phyloP scores from a whole-genome alignment of 2,113 vertebrate genomes.

The Ciconia boyciana region DNA sequence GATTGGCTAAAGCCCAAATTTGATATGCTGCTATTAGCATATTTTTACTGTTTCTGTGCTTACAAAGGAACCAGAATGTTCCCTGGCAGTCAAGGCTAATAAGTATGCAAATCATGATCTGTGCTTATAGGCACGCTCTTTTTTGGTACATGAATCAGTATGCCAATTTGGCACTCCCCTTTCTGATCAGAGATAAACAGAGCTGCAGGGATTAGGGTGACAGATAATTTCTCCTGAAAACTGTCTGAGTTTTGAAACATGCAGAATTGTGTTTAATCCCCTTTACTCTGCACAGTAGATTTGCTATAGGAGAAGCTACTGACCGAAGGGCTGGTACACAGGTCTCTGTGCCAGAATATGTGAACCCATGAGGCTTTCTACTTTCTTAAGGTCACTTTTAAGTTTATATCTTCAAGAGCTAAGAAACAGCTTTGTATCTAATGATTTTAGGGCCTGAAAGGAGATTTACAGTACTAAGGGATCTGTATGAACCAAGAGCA shows the following conservation, averaged over 20 bases:
- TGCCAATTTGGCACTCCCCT: slow-evolving; percentile 55
- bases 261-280: not conserved
- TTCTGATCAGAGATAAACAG: slow-evolving; percentile 57
- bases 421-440: not conserved
- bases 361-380: not conserved
- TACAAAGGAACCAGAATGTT: slow-evolving; percentile 55
- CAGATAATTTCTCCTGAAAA: slow-evolving; percentile 38
- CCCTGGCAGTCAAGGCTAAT: slow-evolving; percentile 58
- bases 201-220: slow-evolving; percentile 43
- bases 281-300: not conserved
- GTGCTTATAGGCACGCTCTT: slow-evolving; percentile 56
- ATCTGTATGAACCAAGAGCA: not conserved
- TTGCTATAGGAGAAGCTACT: not conserved
- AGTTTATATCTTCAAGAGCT: not conserved
- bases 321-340: not conserved
- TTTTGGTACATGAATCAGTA: slow-evolving; percentile 41
- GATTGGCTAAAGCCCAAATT: slow-evolving; percentile 58
- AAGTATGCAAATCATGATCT: slow-evolving; percentile 63
- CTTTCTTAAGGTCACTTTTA: not conserved
- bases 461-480: not conserved
- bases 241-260: not conserved
- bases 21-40: slow-evolving; percentile 62
- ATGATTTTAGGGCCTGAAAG: not conserved
- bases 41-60: slow-evolving; percentile 61
- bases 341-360: not conserved